These are phyloP conservation scores for Sardinella longiceps DNA, from an alignment of 2,797 vertebrate genomes.

Conservation along the genomic window DNA sequence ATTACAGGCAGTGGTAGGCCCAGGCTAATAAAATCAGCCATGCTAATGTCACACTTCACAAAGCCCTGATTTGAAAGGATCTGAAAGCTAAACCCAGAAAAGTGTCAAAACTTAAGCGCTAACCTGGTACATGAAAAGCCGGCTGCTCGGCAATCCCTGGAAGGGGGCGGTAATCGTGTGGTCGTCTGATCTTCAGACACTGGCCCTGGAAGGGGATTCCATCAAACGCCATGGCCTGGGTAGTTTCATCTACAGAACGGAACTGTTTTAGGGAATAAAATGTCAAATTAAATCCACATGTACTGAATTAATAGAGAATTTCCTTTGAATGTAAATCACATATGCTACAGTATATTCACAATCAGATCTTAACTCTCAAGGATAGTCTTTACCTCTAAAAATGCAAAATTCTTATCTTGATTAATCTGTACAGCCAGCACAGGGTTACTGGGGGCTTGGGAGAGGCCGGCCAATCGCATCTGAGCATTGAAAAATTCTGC, in stretches of 20 bases:
- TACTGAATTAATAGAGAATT: background rate
- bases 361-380: background rate
- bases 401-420: slow-evolving; percentile 82
- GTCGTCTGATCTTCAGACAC: slow-evolving; percentile 76
- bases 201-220: slow-evolving; percentile 80
- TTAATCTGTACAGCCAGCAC: slow-evolving; percentile 81
- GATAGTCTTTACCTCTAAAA: slow-evolving; percentile 67
- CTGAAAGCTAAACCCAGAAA: background rate
- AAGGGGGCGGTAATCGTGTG: slow-evolving; percentile 76
- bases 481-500: slow-evolving; percentile 81
- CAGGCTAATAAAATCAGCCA: background rate
- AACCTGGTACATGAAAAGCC: slow-evolving; percentile 78
- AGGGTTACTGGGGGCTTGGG: slow-evolving; percentile 74
- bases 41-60: background rate
- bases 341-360: background rate
- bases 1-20: too few species aligned
- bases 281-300: background rate
- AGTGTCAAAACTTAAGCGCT: background rate
- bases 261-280: slow-evolving; percentile 60
- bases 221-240: slow-evolving; percentile 80
- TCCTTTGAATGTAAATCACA: background rate
- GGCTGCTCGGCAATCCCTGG: slow-evolving; percentile 79
- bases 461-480: slow-evolving; percentile 78
- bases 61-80: background rate
- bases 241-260: slow-evolving; percentile 78